Evolutionary conservation across 2,113 vertebrate genomes (phyloP).

Genomic region (Bufo gargarizans): DNA sequence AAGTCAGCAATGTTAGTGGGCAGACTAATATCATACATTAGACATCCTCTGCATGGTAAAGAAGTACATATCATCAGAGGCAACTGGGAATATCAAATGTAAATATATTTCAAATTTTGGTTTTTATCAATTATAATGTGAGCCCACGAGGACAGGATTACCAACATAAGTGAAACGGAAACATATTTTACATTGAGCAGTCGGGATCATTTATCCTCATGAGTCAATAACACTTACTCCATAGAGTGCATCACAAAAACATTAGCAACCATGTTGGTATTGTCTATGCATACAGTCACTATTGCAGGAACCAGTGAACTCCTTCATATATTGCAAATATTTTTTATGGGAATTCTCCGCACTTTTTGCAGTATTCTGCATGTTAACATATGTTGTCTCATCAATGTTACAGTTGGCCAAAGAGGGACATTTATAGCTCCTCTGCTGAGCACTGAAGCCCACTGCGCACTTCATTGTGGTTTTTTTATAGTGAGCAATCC

Average conservation of each 20-base stretch:
- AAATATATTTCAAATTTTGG: conserved; percentile 47
- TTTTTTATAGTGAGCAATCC: background rate
- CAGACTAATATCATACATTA: conserved; percentile 38
- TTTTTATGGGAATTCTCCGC: no score
- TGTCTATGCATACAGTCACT: background rate
- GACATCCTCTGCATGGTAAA: conserved; percentile 21
- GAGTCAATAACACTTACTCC: conserved; percentile 42
- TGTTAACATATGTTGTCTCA: no score
- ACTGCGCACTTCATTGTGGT: background rate
- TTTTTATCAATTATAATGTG: conserved; percentile 47
- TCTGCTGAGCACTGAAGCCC: no score
- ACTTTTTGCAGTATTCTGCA: no score
- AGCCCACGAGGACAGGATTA: conserved; percentile 10
- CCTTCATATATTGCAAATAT: background rate
- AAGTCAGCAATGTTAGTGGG: conserved; percentile 31
- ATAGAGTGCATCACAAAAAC: background rate
- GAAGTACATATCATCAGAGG: conserved; percentile 28
- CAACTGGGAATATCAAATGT: conserved; percentile 52
- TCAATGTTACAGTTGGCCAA: no score
- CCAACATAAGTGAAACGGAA: conserved; percentile 19
- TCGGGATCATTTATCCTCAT: conserved; percentile 16
- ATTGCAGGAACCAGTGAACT: background rate
- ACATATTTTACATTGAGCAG: conserved; percentile 34
- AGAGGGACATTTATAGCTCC: no score
- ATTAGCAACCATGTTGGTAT: background rate